Conservation (phyloP, 2,113 vertebrate genomes). For the Galbula dea region DNA sequence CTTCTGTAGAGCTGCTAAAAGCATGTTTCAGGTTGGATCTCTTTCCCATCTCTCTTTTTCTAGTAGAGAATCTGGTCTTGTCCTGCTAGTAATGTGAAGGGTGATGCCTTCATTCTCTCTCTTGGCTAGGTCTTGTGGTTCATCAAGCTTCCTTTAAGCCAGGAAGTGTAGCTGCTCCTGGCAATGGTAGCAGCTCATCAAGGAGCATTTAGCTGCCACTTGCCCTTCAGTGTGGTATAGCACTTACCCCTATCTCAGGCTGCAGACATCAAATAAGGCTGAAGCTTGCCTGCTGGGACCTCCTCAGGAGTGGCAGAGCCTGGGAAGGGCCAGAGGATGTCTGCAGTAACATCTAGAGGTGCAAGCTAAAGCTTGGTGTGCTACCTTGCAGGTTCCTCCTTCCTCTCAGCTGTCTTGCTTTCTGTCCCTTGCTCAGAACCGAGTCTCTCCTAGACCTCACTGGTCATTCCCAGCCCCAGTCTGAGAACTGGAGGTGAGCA, state of each 20-base stretch:
- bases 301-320: not conserved
- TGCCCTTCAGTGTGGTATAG: not conserved
- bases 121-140: not conserved
- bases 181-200: not conserved
- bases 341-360: accelerated
- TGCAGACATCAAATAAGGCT: not conserved
- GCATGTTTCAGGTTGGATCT: not conserved
- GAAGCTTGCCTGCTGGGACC: not conserved
- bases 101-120: not conserved
- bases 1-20: not conserved
- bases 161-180: not conserved
- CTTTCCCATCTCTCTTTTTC: not conserved
- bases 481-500: not conserved
- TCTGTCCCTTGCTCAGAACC: not conserved
- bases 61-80: not conserved
- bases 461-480: not conserved
- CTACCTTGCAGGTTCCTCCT: not conserved
- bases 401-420: not conserved
- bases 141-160: not conserved
- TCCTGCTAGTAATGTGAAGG: not conserved
- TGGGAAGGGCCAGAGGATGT: not conserved
- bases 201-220: not conserved
- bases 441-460: not conserved
- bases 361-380: not conserved
- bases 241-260: not conserved